Conservation (phyloP, 2,113 vertebrate genomes). For the Pterocles orientalis region DNA sequence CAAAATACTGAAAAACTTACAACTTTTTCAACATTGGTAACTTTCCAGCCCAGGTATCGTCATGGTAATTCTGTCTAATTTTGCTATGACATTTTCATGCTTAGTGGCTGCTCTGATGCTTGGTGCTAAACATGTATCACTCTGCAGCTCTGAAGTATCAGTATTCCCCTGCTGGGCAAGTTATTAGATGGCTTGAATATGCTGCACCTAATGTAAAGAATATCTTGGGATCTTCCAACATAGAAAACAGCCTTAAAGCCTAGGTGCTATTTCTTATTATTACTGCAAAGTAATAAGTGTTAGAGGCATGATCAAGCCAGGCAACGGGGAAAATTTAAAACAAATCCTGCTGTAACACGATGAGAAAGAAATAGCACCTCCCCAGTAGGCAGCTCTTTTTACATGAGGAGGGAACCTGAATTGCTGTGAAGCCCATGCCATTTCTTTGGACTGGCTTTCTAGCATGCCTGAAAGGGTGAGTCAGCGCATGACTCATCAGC, state of each 20-base stretch:
- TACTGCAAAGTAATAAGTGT: not conserved
- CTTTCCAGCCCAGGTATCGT: not conserved
- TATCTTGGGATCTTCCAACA: not conserved
- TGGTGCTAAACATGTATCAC: not conserved
- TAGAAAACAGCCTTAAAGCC: not conserved
- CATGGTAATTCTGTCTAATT: not conserved
- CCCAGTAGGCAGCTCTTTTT: not conserved
- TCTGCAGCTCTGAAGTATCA: not conserved
- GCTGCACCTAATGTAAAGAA: not conserved
- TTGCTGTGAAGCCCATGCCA: not conserved
- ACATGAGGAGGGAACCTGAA: not conserved
- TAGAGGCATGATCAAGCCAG: not conserved
- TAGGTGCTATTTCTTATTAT: not conserved
- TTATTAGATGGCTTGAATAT: not conserved
- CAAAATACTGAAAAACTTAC: not conserved
- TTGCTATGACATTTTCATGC: not conserved
- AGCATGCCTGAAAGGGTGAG: slow-evolving; percentile 7
- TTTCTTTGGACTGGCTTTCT: not conserved
- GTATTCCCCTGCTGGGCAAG: not conserved
- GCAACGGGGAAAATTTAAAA: not conserved
- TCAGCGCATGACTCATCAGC: not conserved
- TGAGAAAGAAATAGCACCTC: not conserved
- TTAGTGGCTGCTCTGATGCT: not conserved
- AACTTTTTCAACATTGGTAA: not conserved
- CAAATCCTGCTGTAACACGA: not conserved